Percentiles rank a stretch among this genome's conserved stretches.
These are phyloP conservation scores for Polylopha cassiicola DNA, from an alignment of 2,888 invertebrate genomes.

Conservation along the genomic window DNA sequence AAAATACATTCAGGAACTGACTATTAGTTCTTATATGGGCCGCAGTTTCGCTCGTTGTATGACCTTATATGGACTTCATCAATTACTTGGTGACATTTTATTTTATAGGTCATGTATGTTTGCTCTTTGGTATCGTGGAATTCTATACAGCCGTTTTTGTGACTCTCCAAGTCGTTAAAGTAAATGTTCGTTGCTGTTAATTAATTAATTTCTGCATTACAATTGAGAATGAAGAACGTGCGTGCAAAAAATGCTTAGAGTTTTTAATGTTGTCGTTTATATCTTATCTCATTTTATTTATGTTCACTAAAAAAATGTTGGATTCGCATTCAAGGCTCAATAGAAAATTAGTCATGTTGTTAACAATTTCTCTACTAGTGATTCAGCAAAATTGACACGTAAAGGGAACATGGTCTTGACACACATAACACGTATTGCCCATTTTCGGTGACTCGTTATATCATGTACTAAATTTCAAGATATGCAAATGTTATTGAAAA, in stretches of 20 bases:
- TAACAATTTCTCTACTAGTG: too few relatives aligned
- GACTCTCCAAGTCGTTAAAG: too few relatives aligned
- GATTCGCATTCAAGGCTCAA: too few relatives aligned
- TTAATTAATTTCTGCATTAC: too few relatives aligned
- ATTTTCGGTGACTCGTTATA: too few relatives aligned
- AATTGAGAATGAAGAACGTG: too few relatives aligned
- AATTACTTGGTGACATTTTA: slow-evolving; percentile 40
- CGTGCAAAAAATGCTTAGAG: too few relatives aligned
- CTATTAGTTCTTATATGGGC: slow-evolving; percentile 29
- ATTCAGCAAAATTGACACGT: slow-evolving; percentile 19
- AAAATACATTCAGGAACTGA: slow-evolving; percentile 26
- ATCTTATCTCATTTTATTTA: too few relatives aligned
- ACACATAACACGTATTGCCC: too few relatives aligned
- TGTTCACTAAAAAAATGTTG: slow-evolving; percentile 8
- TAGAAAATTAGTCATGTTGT: slow-evolving; percentile 8
- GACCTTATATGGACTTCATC: slow-evolving; percentile 33
- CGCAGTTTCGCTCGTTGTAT: slow-evolving; percentile 27
- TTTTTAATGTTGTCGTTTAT: too few relatives aligned
- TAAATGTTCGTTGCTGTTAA: too few relatives aligned
- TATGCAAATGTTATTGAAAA: neutral
- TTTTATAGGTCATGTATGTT: slow-evolving; percentile 28
- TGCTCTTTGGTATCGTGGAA: slow-evolving; percentile 11
- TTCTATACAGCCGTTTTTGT: slow-evolving; percentile 7
- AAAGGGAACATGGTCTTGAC: slow-evolving; percentile 18
- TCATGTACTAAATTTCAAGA: too few relatives aligned